These are phyloP conservation scores for Ennomos quercinarius DNA, from an alignment of 2,888 invertebrate genomes.

Conservation along the genomic window DNA sequence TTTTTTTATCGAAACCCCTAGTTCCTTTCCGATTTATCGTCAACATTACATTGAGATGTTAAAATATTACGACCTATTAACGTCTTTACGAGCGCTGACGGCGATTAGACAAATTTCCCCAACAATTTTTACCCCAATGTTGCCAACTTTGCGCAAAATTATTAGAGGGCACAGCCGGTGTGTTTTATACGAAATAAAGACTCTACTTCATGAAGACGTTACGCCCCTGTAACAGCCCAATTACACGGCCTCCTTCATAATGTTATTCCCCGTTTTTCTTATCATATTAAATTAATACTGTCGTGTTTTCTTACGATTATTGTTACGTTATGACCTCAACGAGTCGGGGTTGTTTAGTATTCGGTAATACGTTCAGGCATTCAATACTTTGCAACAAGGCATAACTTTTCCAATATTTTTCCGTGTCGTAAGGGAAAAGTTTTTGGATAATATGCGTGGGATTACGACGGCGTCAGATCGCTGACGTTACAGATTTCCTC, in stretches of 20 bases:
- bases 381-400: conserved; percentile 44
- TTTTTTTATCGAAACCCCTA: conserved; percentile 45
- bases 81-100: conserved; percentile 37
- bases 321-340: conserved; percentile 38
- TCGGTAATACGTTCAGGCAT: conserved; percentile 37
- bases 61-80: conserved; percentile 38
- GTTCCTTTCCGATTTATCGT: conserved; percentile 38
- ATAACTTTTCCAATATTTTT: conserved; percentile 58
- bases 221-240: conserved; percentile 47
- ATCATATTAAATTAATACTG: conserved; percentile 48
- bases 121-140: conserved; percentile 28
- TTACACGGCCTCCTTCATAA: conserved; percentile 46
- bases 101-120: conserved; percentile 35
- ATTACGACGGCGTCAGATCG: conserved; percentile 42
- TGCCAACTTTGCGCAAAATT: conserved; percentile 30
- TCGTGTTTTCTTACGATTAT: conserved; percentile 47
- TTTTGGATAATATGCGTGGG: conserved; percentile 49
- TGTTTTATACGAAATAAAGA: conserved; percentile 47
- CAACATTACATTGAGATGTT: conserved; percentile 36
- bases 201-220: conserved; percentile 46
- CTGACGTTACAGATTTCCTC: conserved; percentile 58
- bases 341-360: conserved; percentile 27
- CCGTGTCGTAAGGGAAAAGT: conserved; percentile 45
- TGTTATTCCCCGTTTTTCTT: conserved; percentile 46
- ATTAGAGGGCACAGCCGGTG: conserved; percentile 42